A percentile compares a stretch with the other conserved stretches of the same genome.
Conservation (phyloP, 2,797 vertebrate species). For the Microtus obscurus region DNA sequence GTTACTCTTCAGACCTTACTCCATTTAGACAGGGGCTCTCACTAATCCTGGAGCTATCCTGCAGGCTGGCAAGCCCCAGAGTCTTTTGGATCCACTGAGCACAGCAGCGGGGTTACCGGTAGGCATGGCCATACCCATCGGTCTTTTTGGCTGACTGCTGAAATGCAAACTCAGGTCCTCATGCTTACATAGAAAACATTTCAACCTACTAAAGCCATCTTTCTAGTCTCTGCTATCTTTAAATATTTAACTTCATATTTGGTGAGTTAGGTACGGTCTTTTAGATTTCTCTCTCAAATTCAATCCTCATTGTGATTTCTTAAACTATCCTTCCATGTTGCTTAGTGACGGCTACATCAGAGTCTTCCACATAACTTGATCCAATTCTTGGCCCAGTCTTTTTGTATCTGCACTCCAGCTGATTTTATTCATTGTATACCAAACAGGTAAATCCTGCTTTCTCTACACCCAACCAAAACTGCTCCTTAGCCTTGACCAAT, state of each 20-base stretch:
- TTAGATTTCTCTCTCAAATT: slow-evolving; percentile 9
- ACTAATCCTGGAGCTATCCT: not conserved
- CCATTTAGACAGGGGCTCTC: not conserved
- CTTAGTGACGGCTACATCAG: not conserved
- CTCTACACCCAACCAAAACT: not conserved
- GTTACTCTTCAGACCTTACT: not conserved
- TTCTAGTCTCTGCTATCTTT: not conserved
- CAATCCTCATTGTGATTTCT: not conserved
- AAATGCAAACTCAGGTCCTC: no score
- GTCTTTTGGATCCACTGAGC: not conserved
- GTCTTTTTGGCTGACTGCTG: not conserved
- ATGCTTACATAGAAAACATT: not conserved
- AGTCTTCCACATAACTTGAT: not conserved
- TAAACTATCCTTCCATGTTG: not conserved
- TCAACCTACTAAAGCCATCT: not conserved
- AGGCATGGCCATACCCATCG: not conserved
- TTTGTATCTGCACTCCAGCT: not conserved
- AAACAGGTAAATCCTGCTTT: not conserved
- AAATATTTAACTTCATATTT: slow-evolving; percentile 9
- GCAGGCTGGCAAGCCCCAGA: not conserved
- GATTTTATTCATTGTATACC: slow-evolving; percentile 13
- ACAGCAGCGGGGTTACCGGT: not conserved
- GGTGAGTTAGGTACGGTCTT: not conserved
- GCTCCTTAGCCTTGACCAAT: not conserved
- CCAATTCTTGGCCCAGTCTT: not conserved